Evolutionary conservation across 2,797 vertebrate genomes (phyloP).

Genomic region (Dallia pectoralis): DNA sequence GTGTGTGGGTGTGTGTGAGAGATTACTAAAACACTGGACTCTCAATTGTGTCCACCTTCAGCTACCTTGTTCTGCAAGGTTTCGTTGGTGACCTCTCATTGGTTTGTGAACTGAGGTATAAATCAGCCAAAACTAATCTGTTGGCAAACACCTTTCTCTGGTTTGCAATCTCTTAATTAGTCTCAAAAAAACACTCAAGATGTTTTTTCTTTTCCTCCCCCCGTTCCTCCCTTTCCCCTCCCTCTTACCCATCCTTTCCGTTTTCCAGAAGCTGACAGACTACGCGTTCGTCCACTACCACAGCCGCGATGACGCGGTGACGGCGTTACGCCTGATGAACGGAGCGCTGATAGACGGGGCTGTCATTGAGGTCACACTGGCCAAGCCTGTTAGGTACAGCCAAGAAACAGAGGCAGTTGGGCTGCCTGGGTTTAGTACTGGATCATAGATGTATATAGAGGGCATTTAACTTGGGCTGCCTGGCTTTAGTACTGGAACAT

Average conservation of each 20-base stretch:
- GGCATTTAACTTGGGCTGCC: too few relatives aligned
- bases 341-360: conserved; percentile 86
- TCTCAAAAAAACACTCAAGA: neutral
- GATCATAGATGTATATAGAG: too few relatives aligned
- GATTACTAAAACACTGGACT: too few relatives aligned
- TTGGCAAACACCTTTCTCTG: neutral
- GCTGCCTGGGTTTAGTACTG: too few relatives aligned
- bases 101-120: neutral
- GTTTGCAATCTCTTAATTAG: too few relatives aligned
- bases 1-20: neutral
- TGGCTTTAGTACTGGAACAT: too few relatives aligned
- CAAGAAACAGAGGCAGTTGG: neutral
- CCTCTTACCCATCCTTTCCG: too few relatives aligned
- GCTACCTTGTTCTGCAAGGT: neutral
- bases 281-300: conserved; percentile 94
- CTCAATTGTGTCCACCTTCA: neutral
- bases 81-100: too few relatives aligned
- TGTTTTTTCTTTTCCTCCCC: neutral
- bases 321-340: conserved; percentile 84
- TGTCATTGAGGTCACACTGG: conserved; percentile 84
- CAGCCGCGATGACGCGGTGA: conserved; percentile 84
- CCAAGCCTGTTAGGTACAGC: conserved; percentile 74
- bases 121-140: neutral
- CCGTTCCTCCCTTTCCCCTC: neutral
- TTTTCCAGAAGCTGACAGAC: conserved; percentile 87